Evolutionary conservation across 2,888 invertebrate genomes (phyloP), one percentile per base, ranked within the genome.

Genomic region (Eudasyphora cyanicolor): DNA sequence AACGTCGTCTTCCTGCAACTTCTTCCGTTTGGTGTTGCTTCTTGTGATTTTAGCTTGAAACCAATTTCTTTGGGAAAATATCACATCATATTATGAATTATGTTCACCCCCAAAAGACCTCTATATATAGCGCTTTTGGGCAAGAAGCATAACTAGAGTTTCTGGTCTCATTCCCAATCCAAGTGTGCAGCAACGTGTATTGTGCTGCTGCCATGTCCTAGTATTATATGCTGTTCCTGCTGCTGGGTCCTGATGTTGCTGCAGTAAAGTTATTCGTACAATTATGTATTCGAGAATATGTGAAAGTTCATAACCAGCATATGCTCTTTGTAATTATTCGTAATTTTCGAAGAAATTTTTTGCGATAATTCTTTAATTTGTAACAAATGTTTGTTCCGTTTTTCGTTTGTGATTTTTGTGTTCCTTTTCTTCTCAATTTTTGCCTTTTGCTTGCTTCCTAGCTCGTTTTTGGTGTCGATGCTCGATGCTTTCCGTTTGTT

Each of bases 321-420:
- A 74, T 62, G 79, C 21, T 74, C 42, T 60, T 32, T 75, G 38
- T 82, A 85, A 82, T 85, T 85, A 82, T 82, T 82, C 76, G 76
- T 49, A 84, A 82, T 82, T 84, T 85, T 82, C 70, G 45, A 62
- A 62, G 19, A 60, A 74, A 35, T 76, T 62, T 70, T 74, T 79
- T 54, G 54, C 49, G 38, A 77, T 77, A 82, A 62, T 49, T 60
- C 79, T 82, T 80, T 82, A 85, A 80, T 82, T 80, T 82, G 77
- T 32, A 71, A 32, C 75, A 76, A 80, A 75, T 85, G 82, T 57
- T 78, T 84, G 77, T 67, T 78, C 75, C 71, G 49, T 75, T 80
- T 76, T 49, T 67, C 38, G 35, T 14, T 76, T 57, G 24, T 27
- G 14, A 42, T 57, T n/a, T 32, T 10, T 57, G 64, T 70, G 35